Conservation (phyloP, 2,797 vertebrate genomes). For the Clamator glandarius region DNA sequence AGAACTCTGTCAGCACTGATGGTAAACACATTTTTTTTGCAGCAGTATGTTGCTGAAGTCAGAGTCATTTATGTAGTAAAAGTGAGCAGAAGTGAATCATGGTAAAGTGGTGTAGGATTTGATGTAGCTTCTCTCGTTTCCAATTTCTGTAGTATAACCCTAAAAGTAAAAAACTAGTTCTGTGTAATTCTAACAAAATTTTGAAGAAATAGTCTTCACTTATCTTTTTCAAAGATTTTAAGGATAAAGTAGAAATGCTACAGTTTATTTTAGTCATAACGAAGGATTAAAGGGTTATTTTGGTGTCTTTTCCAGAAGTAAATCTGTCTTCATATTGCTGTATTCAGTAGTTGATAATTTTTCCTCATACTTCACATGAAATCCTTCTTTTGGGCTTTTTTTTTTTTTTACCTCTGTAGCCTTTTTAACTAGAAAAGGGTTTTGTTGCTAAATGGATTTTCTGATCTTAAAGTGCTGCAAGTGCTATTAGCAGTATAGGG, state of each 20-base stretch:
- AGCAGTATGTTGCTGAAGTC: neutral
- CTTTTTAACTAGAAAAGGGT: neutral
- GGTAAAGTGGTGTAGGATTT: neutral
- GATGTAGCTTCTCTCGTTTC: neutral
- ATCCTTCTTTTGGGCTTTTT: neutral
- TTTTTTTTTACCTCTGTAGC: too few relatives aligned
- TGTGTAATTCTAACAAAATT: neutral
- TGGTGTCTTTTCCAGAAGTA: neutral
- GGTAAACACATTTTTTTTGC: neutral
- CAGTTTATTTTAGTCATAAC: neutral
- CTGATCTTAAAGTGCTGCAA: neutral
- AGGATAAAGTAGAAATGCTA: neutral
- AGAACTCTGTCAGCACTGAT: neutral
- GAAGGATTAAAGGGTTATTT: neutral
- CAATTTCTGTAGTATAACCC: fast-evolving
- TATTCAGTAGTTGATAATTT: neutral
- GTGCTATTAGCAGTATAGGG: neutral
- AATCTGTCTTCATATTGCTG: neutral
- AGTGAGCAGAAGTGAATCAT: fast-evolving
- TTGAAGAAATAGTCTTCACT: neutral
- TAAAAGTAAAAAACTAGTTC: neutral
- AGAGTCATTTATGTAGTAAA: fast-evolving
- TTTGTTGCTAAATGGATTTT: neutral
- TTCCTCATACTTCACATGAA: neutral
- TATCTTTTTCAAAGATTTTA: neutral